Conservation (phyloP, 2,797 vertebrate species). For the Nyctalus aviator region DNA sequence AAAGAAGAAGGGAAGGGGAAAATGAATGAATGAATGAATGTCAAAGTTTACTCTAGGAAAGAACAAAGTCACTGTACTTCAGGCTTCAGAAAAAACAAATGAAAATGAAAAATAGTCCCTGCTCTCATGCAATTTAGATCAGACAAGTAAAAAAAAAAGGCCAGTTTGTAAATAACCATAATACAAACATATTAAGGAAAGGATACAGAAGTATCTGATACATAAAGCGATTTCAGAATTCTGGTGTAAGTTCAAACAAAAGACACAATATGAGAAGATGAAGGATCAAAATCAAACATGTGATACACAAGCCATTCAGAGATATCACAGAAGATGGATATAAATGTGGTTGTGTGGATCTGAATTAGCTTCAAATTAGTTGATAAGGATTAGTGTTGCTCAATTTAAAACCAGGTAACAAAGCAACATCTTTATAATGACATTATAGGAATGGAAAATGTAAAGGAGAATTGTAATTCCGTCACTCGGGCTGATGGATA, state of each 20-base stretch:
- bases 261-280: background rate
- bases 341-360: background rate
- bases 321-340: background rate
- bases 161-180: background rate
- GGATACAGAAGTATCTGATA: background rate
- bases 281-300: constrained; percentile 38
- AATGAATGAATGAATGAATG: background rate
- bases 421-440: constrained; percentile 30
- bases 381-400: background rate
- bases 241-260: constrained; percentile 18
- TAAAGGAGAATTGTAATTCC: constrained; percentile 73
- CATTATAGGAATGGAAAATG: constrained; percentile 58
- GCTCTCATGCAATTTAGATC: background rate
- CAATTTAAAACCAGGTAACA: constrained; percentile 54
- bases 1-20: background rate
- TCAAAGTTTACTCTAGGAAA: constrained; percentile 23
- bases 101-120: background rate
- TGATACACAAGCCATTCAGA: background rate
- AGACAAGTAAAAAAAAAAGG: background rate
- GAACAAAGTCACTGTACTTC: background rate
- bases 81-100: background rate
- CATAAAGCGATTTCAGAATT: background rate
- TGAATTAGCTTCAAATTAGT: constrained; percentile 31
- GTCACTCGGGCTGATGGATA: background rate
- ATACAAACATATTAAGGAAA: constrained; percentile 29